phyloP scores from a whole-genome alignment of 2,888 invertebrate genomes.

The Phlogophora meticulosa region DNA sequence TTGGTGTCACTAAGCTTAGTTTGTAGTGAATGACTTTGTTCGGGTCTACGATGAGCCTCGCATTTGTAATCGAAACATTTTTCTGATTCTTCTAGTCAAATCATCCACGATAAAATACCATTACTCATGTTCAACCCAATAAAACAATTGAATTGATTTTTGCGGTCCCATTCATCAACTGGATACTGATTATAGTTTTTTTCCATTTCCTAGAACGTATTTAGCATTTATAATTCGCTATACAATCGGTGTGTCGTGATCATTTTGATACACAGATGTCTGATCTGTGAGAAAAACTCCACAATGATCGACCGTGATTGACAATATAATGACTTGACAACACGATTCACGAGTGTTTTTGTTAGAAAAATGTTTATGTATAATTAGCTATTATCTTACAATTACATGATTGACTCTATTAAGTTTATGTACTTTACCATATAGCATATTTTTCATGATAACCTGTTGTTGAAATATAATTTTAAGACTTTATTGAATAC shows the following conservation, averaged over 20 bases:
- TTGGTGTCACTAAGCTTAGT: neutral
- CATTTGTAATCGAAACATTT: neutral
- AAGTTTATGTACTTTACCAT: neutral
- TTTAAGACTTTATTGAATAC: neutral
- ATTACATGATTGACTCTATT: conserved; percentile 24
- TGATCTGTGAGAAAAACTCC: conserved; percentile 37
- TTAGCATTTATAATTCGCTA: conserved; percentile 32
- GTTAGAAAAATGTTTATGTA: conserved; percentile 24
- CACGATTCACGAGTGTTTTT: conserved; percentile 44
- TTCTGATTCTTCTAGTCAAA: neutral
- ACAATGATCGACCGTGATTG: conserved; percentile 35
- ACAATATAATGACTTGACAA: conserved; percentile 33
- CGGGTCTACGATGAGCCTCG: neutral
- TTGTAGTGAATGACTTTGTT: conserved; percentile 5
- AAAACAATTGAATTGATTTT: conserved; percentile 20
- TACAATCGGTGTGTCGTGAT: conserved; percentile 36
- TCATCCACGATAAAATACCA: neutral
- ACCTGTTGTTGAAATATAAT: neutral
- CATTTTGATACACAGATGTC: conserved; percentile 25
- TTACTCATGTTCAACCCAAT: neutral
- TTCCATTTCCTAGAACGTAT: conserved; percentile 31
- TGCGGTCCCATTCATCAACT: neutral
- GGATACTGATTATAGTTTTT: neutral
- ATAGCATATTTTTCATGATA: neutral
- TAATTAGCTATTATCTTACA: conserved; percentile 26